Base-by-base conservation (phyloP, 2,797 vertebrate species). In the Nasua narica region DNA sequence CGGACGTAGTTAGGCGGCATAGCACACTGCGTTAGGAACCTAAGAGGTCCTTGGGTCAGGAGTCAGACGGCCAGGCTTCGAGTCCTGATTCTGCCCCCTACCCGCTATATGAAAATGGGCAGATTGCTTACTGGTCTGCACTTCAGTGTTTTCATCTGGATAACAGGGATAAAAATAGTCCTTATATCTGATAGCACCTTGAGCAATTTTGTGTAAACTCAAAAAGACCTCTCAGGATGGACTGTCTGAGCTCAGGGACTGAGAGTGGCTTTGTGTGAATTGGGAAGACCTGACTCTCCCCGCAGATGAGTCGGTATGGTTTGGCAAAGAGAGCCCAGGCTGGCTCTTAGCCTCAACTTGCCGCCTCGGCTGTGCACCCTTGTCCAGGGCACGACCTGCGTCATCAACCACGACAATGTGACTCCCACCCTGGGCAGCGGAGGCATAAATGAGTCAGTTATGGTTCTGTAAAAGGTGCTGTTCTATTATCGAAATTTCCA, bases 111-210 rank as follows among this genome's bases (percentile, higher is more conserved):
- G 87, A 82, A 69, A 65, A 15, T 9, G 54, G 79, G 7, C 32
- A 48, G 29, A 60, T 96, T 72, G 46, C 87, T 69, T 85, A 50
- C 60, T 60, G 37, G 7, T 78, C 35, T 85, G 50, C 46, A 32
- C 16, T 78, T 92, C 32, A 25, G 18, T 92, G 77, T 91, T 54
- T 87, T 88, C 70, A 82, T 70, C 46, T 76, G 37, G 29, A 77
- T 54, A 92, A 58, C 62, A 43, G 78, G 37, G 29, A 35, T 84
- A 86, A 87, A 82, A 85, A 23, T 58, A 58, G 18, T 62, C 32
- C 65, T 72, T 81, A 6, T 6, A 18, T 1, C 27, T 25, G 27
- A 14, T 2, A 77, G 40, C 56, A 67, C 40, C 25, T 37, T 46
- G 90, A 78, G 82, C 25, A 65, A 58, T 60, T 87, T 46, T 54